Evolutionary conservation across 2,113 vertebrate genomes (phyloP).

Genomic region (Perca schrenkii): DNA sequence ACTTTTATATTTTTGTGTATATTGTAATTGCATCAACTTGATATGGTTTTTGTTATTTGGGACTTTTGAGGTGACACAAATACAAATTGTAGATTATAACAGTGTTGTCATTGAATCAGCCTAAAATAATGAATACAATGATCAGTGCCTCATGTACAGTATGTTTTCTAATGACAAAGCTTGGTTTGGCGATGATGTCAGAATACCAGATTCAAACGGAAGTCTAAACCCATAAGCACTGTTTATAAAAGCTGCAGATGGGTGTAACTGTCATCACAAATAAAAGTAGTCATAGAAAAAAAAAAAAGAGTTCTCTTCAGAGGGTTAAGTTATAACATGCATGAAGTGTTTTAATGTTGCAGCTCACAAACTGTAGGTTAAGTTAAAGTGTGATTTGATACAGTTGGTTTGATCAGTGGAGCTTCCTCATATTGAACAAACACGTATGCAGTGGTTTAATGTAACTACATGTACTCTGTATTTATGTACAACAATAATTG

Average conservation of each 20-base stretch:
- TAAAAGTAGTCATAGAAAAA: too few relatives aligned
- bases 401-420: background rate
- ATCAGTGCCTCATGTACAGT: background rate
- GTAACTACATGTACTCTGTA: background rate
- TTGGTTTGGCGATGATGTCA: background rate
- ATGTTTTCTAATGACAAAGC: background rate
- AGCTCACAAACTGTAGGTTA: background rate
- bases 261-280: background rate
- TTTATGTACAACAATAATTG: background rate
- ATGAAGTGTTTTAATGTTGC: background rate
- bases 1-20: too few relatives aligned
- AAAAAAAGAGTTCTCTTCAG: background rate
- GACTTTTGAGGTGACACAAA: too few relatives aligned
- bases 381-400: background rate
- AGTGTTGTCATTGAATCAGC: too few relatives aligned
- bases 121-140: too few relatives aligned
- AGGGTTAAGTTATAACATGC: background rate
- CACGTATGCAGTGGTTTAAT: background rate
- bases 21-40: too few relatives aligned
- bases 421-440: background rate
- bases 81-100: too few relatives aligned
- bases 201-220: background rate
- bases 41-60: too few relatives aligned
- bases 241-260: background rate
- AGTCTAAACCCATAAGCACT: background rate